A percentile compares a stretch with the other conserved stretches of the same genome.
These are phyloP conservation scores for Morbakka virulenta DNA, from an alignment of 30 jellyfish, hydroid and myxozoan species.

Conservation along the genomic window DNA sequence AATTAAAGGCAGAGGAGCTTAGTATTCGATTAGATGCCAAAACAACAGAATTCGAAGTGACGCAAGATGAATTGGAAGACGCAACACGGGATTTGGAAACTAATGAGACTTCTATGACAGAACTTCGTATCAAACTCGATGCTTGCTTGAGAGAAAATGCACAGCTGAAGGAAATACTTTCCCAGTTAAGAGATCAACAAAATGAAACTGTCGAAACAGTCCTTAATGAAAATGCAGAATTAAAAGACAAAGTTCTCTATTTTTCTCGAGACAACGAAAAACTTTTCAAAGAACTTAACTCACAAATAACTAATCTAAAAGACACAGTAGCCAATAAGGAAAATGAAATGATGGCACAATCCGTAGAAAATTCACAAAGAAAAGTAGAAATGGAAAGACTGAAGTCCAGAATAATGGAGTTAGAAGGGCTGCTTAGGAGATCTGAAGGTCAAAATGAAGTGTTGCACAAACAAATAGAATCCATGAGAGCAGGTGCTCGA, in stretches of 20 bases:
- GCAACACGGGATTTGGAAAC: constrained; percentile 81
- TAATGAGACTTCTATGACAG: constrained; percentile 56
- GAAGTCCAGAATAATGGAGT: constrained; percentile 22
- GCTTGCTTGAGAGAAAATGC: constrained; percentile 59
- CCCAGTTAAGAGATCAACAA: constrained; percentile 60
- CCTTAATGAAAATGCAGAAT: constrained; percentile 64
- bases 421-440: constrained; percentile 55
- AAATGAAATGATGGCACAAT: constrained; percentile 19
- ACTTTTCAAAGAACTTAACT: constrained; percentile 48
- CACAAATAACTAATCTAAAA: constrained; percentile 3
- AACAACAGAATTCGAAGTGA: constrained; percentile 92
- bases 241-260: constrained; percentile 43
- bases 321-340: constrained; percentile 34
- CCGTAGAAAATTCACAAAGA: constrained; percentile 1
- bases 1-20: constrained; percentile 91
- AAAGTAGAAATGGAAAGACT: constrained; percentile 38
- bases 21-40: constrained; percentile 93
- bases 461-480: constrained; percentile 74
- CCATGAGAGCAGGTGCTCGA: constrained; percentile 59
- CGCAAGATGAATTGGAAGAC: constrained; percentile 97
- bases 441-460: constrained; percentile 65
- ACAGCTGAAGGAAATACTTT: constrained; percentile 45
- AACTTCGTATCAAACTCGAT: constrained; percentile 35
- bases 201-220: constrained; percentile 76
- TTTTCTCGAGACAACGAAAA: constrained; percentile 37